Percentiles rank a stretch among this genome's conserved stretches.
Conservation (phyloP, 2,888 invertebrate species). For the Aelia acuminata region DNA sequence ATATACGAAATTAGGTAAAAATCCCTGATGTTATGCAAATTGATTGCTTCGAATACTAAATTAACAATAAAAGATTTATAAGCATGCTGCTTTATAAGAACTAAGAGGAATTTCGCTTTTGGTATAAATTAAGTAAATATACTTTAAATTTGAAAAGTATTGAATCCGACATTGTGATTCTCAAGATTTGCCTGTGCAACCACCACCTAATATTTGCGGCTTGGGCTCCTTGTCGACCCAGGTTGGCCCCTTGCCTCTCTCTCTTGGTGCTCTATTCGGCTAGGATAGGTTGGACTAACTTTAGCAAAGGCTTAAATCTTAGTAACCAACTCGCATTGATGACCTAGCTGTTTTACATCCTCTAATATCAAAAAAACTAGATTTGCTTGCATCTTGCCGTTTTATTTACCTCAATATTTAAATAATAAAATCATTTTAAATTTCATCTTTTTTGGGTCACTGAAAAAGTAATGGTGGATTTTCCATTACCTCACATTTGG, state of each 20-base stretch:
- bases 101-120: background rate
- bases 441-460: background rate
- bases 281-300: too few species aligned
- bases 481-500: background rate
- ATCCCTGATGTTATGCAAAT: background rate
- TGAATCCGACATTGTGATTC: background rate
- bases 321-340: too few species aligned
- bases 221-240: too few species aligned
- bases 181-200: too few species aligned
- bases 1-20: background rate
- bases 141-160: background rate
- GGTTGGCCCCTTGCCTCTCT: too few species aligned
- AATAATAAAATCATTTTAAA: background rate
- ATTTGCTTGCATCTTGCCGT: too few species aligned
- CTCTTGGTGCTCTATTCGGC: too few species aligned
- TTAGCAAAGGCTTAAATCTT: too few species aligned
- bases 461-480: background rate
- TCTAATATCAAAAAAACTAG: too few species aligned
- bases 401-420: background rate
- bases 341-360: too few species aligned
- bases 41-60: background rate
- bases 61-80: background rate
- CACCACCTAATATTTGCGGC: too few species aligned
- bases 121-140: background rate
- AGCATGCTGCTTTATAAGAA: background rate